Evolutionary conservation across 2,797 vertebrate genomes (phyloP).

Genomic region (Leptoclinus maculatus): DNA sequence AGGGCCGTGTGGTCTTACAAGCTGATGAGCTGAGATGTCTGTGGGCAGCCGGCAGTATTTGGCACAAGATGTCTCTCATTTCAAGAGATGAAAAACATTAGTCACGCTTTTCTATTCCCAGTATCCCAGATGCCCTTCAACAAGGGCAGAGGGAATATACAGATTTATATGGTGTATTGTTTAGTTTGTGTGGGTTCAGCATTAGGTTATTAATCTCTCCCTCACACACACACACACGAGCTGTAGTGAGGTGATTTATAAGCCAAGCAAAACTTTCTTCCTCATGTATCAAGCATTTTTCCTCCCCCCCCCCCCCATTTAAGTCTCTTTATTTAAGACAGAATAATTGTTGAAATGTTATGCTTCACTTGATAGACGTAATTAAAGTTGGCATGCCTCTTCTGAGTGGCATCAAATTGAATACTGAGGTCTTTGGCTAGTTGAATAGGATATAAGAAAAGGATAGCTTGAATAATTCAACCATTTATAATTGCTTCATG

Average conservation of each 20-base stretch:
- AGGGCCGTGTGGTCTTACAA: constrained; percentile 60
- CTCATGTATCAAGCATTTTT: constrained; percentile 24
- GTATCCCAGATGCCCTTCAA: constrained; percentile 63
- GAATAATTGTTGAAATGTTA: constrained; percentile 30
- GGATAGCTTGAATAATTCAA: constrained; percentile 41
- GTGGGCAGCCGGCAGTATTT: constrained; percentile 70
- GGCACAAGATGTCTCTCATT: constrained; percentile 72
- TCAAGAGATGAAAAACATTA: constrained; percentile 69
- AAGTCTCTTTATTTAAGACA: constrained; percentile 11
- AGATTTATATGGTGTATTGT: constrained; percentile 58
- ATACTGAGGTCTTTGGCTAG: constrained; percentile 24
- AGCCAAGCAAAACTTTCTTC: constrained; percentile 39
- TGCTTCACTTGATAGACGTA: constrained; percentile 27
- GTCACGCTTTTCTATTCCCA: constrained; percentile 75
- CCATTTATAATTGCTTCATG: constrained; percentile 29
- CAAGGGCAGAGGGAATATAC: constrained; percentile 43
- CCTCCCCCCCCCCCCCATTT: constrained; percentile 19
- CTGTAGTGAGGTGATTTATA: constrained; percentile 40
- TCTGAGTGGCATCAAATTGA: constrained; percentile 32
- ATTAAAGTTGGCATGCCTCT: constrained; percentile 19
- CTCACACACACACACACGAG: constrained; percentile 8
- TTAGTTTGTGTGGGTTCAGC: constrained; percentile 49
- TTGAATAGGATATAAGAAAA: constrained; percentile 25
- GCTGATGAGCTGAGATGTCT: constrained; percentile 79
- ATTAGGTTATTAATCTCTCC: constrained; percentile 41